These are phyloP conservation scores for Anas platyrhynchos DNA, from an alignment of 2,113 vertebrate genomes.

Conservation along the genomic window DNA sequence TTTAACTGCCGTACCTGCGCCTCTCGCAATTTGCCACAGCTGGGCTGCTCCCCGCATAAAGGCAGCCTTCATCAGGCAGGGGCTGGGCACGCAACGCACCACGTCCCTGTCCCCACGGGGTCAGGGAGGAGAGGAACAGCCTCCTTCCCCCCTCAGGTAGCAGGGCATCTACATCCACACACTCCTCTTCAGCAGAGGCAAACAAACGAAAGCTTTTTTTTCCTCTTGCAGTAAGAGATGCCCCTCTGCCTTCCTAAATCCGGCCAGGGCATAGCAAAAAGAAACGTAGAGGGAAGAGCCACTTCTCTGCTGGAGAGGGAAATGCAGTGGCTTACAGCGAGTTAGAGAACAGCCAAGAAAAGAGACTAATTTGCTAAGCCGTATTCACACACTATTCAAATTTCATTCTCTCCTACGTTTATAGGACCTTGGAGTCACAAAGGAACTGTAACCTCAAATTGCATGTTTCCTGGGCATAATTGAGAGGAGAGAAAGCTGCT, in stretches of 20 bases:
- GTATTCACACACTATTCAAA: neutral
- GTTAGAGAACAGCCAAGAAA: neutral
- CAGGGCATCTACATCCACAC: accelerated
- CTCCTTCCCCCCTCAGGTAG: neutral
- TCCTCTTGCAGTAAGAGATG: neutral
- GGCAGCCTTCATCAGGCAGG: neutral
- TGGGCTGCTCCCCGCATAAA: neutral
- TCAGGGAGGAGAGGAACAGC: neutral
- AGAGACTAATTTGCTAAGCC: neutral
- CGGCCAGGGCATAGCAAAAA: neutral
- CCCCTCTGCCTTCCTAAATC: neutral
- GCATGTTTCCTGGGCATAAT: neutral
- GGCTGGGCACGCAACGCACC: neutral
- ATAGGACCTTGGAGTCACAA: neutral
- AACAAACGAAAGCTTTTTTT: neutral
- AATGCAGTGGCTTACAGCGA: neutral
- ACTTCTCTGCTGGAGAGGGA: neutral
- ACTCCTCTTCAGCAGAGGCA: neutral
- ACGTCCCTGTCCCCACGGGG: neutral
- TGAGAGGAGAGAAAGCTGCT: neutral
- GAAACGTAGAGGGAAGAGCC: neutral
- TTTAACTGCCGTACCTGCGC: conserved; percentile 5
- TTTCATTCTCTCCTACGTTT: neutral
- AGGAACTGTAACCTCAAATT: neutral
- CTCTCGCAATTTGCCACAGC: neutral